Base-by-base conservation (phyloP, 2,797 vertebrate genomes). In the Sebastes oblongus region DNA sequence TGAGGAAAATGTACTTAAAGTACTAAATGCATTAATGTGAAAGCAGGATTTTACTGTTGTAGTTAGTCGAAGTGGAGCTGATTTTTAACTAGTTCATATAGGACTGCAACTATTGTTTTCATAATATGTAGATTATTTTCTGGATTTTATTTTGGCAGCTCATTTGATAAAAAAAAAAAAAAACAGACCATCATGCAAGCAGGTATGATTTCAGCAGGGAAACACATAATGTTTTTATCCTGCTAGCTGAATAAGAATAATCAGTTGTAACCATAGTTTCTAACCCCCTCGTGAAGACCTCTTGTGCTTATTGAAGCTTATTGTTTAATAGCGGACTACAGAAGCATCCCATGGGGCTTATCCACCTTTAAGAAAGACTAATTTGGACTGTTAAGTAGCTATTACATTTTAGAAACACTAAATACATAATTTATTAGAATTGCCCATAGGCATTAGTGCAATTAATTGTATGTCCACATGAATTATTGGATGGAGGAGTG, bases 311-410 rank as follows among this genome's bases (percentile, higher is more conserved):
- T 24, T 67, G 4, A 66, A 73, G 56, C 6, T 14, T 24, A 66
- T 16, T 65, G 6, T 74, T 66, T 69, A 64, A 68, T 55, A 75
- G 16, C 22, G 36, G 2, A 2, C 34, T 52, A 29, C 32, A 72
- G 52, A 66, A 39, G 14, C 29, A 39, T 46, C 62, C 25, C 13
- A 4, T 10, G 9, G 50, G 50, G 18, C 6, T 29, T 42, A 34
- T 73, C 67, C 50, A 75, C 42, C 42, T 46, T 46, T 46, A 46
- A 0, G 0, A 46, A 46, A 46, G 42, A 60, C 1, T 56, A 7
- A 61, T 78, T 71, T 78, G 16, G 56, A n/a, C 29, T 64, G 13
- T 71, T 72, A 54, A 62, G 5, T 52, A 66, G 64, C 50, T 66
- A 46, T 80, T 61, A 50, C 11, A 67, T 60, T 65, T 73, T 30